phyloP scores from a whole-genome alignment of 2,888 invertebrate species.

The Sminthurides aquaticus region DNA sequence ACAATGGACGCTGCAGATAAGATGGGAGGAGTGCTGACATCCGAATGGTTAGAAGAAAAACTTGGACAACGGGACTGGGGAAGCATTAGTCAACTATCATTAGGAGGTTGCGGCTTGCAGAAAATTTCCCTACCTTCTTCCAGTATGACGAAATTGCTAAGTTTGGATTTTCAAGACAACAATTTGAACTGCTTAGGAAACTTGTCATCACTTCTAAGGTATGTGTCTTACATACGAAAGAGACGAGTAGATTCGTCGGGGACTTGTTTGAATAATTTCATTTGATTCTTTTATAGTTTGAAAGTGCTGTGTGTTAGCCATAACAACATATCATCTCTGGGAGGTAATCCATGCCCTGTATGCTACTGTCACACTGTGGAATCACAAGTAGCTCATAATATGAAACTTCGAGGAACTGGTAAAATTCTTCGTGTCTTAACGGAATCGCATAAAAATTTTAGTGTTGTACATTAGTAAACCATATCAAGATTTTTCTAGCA shows the following conservation, averaged over 20 bases:
- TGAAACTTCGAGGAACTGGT: slow-evolving; percentile 12
- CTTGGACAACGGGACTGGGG: slow-evolving; percentile 37
- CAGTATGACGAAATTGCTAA: slow-evolving; percentile 31
- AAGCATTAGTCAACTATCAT: slow-evolving; percentile 30
- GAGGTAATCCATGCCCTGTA: slow-evolving; percentile 18
- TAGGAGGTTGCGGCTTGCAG: slow-evolving; percentile 35
- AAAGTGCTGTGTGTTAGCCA: slow-evolving; percentile 23
- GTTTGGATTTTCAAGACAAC: slow-evolving; percentile 37
- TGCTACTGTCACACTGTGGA: slow-evolving; percentile 24
- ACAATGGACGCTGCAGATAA: slow-evolving; percentile 4
- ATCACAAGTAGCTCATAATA: slow-evolving; percentile 15
- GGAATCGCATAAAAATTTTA: background rate
- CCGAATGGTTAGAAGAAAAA: slow-evolving; percentile 37
- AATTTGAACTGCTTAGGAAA: slow-evolving; percentile 30
- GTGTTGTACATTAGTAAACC: background rate
- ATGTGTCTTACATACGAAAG: background rate
- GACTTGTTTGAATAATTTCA: background rate
- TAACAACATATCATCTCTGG: slow-evolving; percentile 15
- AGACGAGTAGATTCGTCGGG: background rate
- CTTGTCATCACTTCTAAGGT: slow-evolving; percentile 33
- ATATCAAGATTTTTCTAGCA: too few relatives aligned
- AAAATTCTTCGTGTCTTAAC: too few relatives aligned
- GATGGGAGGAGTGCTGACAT: slow-evolving; percentile 28
- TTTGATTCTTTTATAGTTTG: slow-evolving; percentile 9
- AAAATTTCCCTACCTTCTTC: slow-evolving; percentile 31